Base-by-base conservation (phyloP, 1,140 invertebrate species). In the Conus betulinus region DNA sequence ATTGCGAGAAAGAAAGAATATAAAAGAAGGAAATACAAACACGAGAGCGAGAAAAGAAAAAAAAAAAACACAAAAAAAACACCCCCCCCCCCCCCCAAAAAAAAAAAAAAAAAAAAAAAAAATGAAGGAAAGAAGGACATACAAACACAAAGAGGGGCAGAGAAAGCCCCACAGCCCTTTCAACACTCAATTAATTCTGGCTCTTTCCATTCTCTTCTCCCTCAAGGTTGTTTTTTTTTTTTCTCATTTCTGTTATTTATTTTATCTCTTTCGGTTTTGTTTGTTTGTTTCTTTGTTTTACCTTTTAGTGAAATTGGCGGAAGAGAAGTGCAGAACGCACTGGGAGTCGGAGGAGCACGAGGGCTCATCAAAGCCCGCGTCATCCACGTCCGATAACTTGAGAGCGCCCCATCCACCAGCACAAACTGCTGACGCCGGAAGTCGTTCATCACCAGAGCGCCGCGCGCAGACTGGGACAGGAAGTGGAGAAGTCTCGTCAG, bases 381-480 rank as follows among this genome's bases (percentile, higher is more conserved):
- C 96, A 90, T 96, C 96, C 6, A 96, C 94, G 91, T 96, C 96
- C 5, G 95, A 94, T 51, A 96, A 90, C 88, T 96, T 96, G 4
- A 96, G n/a, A n/a, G 90, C 13, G 91, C 89, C 20, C 95, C 95
- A 87, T 94, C 91, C 52, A 95, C 95, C 7, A 96, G 87, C 20
- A 96, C 95, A 90, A 96, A 96, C 91, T 96, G 96, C 90, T 96
- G 95, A 3, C 95, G 92, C 85, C 95, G 93, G 88, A 96, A 95
- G 91, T 96, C 96, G 89, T 95, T 95, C 91, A 96, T 94, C 13
- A 94, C 93, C 57, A 96, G 88, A 11, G 95, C 95, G n/a, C 96
- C 96, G 60, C 95, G 92, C 10, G 95, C 93, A 17, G 95, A 94
- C 27, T 92, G 89, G 11, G 95, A 92, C 84, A 96, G 91, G 85